A percentile compares a stretch with the other conserved stretches of the same genome.
phyloP scores from a whole-genome alignment of 2,797 vertebrate species.

The Craterocephalus amniculus region DNA sequence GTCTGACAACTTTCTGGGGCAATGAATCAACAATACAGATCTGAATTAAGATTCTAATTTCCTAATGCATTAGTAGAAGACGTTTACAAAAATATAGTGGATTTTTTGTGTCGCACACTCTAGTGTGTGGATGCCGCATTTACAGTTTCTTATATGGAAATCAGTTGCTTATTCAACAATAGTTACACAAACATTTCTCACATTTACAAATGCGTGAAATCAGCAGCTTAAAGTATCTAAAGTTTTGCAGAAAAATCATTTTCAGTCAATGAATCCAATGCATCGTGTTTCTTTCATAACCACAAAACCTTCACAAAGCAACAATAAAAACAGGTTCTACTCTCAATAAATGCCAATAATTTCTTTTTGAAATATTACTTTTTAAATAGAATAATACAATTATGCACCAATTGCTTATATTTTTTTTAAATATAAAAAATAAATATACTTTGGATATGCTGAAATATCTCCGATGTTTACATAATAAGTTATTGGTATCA shows the following conservation, averaged over 20 bases:
- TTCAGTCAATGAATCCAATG: too few species aligned
- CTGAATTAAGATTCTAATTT: background rate
- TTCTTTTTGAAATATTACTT: background rate
- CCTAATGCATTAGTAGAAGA: background rate
- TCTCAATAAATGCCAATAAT: background rate
- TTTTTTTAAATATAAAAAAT: background rate
- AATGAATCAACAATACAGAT: background rate
- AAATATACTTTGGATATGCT: background rate
- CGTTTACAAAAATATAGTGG: background rate
- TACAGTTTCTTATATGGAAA: slow-evolving; percentile 3
- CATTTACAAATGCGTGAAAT: background rate
- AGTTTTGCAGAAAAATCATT: background rate
- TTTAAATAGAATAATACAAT: background rate
- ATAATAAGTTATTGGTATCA: background rate
- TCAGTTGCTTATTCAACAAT: background rate
- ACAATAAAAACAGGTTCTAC: background rate
- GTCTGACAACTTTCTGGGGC: background rate
- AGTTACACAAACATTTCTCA: background rate
- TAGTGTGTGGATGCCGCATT: background rate
- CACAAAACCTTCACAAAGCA: background rate
- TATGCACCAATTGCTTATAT: background rate
- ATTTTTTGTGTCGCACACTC: background rate
- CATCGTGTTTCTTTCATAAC: background rate
- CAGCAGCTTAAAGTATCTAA: background rate
- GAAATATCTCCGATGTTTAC: background rate